phyloP scores from a whole-genome alignment of 1,140 invertebrate genomes.

The Palaemon carinicauda region DNA sequence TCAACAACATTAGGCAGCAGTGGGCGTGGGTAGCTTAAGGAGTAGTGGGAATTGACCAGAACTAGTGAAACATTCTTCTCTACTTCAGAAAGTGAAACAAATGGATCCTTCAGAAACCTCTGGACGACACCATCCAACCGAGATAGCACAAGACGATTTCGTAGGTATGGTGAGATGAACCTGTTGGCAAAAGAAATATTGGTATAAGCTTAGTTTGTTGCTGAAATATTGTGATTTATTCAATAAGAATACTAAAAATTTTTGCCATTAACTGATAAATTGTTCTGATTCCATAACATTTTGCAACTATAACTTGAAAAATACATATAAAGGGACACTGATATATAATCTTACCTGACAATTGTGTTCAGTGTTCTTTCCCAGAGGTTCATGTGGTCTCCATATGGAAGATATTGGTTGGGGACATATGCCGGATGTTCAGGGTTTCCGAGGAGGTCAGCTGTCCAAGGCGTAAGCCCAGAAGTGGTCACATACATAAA shows the following conservation, averaged over 20 bases:
- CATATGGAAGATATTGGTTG: conserved; percentile 54
- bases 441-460: conserved; percentile 60
- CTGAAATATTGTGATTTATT: too few relatives aligned
- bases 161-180: conserved; percentile 30
- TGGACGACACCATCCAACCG: conserved; percentile 50
- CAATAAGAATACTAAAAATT: too few relatives aligned
- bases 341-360: conserved; percentile 41
- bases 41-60: conserved; percentile 70
- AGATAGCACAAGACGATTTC: conserved; percentile 43
- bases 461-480: conserved; percentile 59
- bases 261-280: neutral
- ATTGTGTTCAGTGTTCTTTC: conserved; percentile 59
- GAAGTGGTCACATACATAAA: conserved; percentile 66
- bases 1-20: conserved; percentile 68
- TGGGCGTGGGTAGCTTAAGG: conserved; percentile 66
- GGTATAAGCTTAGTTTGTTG: neutral
- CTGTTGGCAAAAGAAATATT: neutral
- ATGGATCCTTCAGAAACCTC: conserved; percentile 46
- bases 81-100: conserved; percentile 63
- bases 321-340: neutral
- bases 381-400: conserved; percentile 60
- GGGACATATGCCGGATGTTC: conserved; percentile 59
- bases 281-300: too few relatives aligned
- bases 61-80: conserved; percentile 68
- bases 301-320: too few relatives aligned